These are phyloP conservation scores for Nymphalis c-album DNA, from an alignment of 2,888 invertebrate genomes.

Conservation along the genomic window DNA sequence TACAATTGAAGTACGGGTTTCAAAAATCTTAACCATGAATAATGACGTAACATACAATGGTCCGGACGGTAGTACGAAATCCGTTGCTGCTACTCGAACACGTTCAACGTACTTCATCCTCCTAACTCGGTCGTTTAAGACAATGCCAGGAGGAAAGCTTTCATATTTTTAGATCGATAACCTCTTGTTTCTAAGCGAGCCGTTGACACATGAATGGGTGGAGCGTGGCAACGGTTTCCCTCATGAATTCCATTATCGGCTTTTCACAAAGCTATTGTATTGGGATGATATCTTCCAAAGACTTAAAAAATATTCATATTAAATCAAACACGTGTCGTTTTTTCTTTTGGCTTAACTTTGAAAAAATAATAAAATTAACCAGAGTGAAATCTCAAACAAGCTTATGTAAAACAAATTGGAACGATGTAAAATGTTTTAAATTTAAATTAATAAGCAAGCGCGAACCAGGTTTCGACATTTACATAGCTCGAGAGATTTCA, in stretches of 20 bases:
- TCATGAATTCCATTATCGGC: constrained; percentile 56
- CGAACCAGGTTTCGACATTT: constrained; percentile 26
- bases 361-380: background rate
- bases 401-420: constrained; percentile 18
- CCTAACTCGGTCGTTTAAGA: constrained; percentile 58
- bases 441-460: constrained; percentile 25
- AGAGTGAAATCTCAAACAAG: background rate
- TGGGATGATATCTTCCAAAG: constrained; percentile 30
- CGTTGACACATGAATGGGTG: constrained; percentile 64
- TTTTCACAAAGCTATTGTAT: constrained; percentile 41
- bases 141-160: constrained; percentile 67
- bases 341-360: background rate
- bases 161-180: constrained; percentile 55
- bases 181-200: constrained; percentile 57
- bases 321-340: constrained; percentile 8
- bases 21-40: constrained; percentile 6
- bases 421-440: constrained; percentile 18
- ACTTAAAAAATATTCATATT: constrained; percentile 18
- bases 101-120: constrained; percentile 53
- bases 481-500: constrained; percentile 26
- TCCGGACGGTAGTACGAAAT: constrained; percentile 45
- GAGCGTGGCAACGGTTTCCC: constrained; percentile 59
- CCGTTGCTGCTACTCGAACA: constrained; percentile 62
- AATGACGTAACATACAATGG: constrained; percentile 48
- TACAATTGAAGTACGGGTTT: constrained; percentile 5